Evolutionary conservation across 2,888 invertebrate genomes (phyloP).

Genomic region (Tenthredo amoena): DNA sequence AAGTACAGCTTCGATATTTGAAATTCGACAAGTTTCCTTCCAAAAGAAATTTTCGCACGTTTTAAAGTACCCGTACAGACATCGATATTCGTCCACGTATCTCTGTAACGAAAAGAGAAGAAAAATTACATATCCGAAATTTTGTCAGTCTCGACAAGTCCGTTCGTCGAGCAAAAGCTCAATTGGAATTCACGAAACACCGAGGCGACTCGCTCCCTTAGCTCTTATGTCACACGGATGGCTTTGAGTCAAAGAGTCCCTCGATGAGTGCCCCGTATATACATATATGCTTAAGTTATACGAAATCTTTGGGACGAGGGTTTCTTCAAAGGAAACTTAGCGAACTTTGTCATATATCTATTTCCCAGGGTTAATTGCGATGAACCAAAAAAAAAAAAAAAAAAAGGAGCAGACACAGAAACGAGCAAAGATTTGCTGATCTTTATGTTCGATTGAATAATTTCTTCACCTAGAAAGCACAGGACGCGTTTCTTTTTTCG

Average conservation of each 20-base stretch:
- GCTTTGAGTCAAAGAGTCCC: not conserved
- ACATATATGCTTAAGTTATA: not conserved
- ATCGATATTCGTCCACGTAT: not conserved
- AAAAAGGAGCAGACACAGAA: not conserved
- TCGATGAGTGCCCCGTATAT: not conserved
- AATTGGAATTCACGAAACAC: constrained; percentile 27
- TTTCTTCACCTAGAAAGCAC: not conserved
- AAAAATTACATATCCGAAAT: not conserved
- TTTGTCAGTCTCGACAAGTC: not conserved
- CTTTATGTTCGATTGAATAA: not conserved
- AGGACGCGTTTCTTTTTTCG: not conserved
- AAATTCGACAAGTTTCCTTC: not conserved
- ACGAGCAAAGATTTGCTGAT: not conserved
- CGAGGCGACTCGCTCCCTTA: not conserved
- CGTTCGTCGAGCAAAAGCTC: not conserved
- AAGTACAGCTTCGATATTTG: not conserved
- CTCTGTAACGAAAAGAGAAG: not conserved
- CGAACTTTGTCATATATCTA: not conserved
- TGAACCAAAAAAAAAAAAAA: too few relatives aligned
- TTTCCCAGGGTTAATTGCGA: not conserved
- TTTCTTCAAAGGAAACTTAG: not conserved
- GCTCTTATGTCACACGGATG: not conserved
- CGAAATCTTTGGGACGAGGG: not conserved
- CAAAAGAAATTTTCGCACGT: not conserved
- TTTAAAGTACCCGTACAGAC: not conserved